Evolutionary conservation across 2,113 vertebrate genomes (phyloP), one percentile per base, ranked within the genome.

Genomic region (Cyprinodon brontotheroides): DNA sequence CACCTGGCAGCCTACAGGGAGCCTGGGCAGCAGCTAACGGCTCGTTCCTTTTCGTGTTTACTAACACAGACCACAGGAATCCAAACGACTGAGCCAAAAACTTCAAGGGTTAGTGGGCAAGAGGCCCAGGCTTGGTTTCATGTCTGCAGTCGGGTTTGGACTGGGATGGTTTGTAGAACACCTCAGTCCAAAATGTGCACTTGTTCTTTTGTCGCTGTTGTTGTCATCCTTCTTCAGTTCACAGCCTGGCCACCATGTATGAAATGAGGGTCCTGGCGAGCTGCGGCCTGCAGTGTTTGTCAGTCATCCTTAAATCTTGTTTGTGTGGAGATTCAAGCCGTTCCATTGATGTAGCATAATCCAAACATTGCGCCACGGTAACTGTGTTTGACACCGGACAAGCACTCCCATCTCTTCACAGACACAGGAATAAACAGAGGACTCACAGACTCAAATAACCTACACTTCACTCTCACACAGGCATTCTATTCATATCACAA

Each of bases 401-500:
- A 75, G 6, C 83, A 80, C 64, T 64, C 59, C 70, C 61, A 64
- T 76, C 79, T 79, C 77, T 74, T 47, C 38, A 62, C 79, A 88
- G 72, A 84, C 53, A 74, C 75, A 36, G 82, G 77, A 83, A 85
- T 86, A 90, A 91, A 91, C 78, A 89, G 61, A 80, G 84, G 89
- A 75, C 75, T 84, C 61, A 72, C 80, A 77, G 48, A 50, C 3
- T 15, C 48, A 50, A 12, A 50, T 15, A 50, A 29, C 29, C 29
- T 29, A 29, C 29, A 29, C 29, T 29, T 29, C 48, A 12, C 45
- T 14, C 80, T 70, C 78, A 76, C 74, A 62, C 45, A 80, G 65
- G 80, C 89, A 91, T 93, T 90, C 90, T 91, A 87, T 79, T 84
- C 90, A 93, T 93, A 89, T 90, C 92, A 13, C 68, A 74, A 81